These are phyloP conservation scores for Agonum fuliginosum DNA, from an alignment of 2,888 invertebrate genomes.

Conservation along the genomic window DNA sequence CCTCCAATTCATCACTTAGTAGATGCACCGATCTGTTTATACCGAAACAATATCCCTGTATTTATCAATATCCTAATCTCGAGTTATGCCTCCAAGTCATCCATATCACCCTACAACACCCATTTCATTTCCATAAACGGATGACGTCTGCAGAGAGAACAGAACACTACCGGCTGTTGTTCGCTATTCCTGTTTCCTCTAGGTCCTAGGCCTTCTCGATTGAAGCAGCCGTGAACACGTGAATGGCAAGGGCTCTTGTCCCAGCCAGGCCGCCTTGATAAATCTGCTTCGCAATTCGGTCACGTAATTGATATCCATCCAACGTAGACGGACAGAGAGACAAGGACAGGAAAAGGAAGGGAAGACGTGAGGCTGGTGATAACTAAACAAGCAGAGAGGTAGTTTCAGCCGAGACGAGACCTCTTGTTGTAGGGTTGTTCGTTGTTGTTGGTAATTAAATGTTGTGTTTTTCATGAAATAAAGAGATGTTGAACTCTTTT, in stretches of 20 bases:
- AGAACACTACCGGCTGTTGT: not conserved
- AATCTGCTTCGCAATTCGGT: slow-evolving; percentile 46
- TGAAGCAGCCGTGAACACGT: slow-evolving; percentile 1
- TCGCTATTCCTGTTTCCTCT: no score
- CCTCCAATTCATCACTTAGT: no score
- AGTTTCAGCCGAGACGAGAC: not conserved
- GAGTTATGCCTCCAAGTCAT: slow-evolving; percentile 6
- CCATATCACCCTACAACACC: slow-evolving; percentile 1
- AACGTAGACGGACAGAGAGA: slow-evolving; percentile 17
- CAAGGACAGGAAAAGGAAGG: not conserved
- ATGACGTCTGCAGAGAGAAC: slow-evolving; percentile 15
- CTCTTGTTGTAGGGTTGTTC: slow-evolving; percentile 13
- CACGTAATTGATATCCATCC: slow-evolving; percentile 48
- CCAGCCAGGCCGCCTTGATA: slow-evolving; percentile 21
- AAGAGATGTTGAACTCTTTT: no score
- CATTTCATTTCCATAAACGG: slow-evolving; percentile 29
- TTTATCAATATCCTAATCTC: not conserved
- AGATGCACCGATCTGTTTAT: no score
- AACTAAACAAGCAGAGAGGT: slow-evolving; percentile 35
- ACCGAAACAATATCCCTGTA: not conserved
- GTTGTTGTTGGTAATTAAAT: slow-evolving; percentile 16
- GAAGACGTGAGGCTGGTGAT: slow-evolving; percentile 9
- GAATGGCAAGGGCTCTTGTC: slow-evolving; percentile 7
- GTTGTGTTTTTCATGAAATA: slow-evolving; percentile 1
- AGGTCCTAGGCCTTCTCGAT: not conserved